Base-by-base conservation (phyloP, 2,888 invertebrate species). In the Lathronympha strigana region DNA sequence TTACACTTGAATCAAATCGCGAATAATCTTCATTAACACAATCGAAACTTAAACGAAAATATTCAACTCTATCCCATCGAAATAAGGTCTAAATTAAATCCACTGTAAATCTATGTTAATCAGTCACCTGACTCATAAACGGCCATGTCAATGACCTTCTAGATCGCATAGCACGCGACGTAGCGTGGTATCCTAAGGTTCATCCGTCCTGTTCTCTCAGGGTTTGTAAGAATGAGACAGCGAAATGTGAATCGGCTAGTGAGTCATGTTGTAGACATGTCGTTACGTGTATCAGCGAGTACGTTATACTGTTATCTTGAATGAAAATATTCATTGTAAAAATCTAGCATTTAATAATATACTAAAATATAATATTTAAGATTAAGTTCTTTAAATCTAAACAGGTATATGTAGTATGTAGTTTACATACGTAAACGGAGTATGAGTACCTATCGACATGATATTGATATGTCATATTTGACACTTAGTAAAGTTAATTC, bases 101-200 rank as follows among this genome's bases (percentile, higher is more conserved):
- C 23, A 38, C 15, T 3, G 6, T n/a, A 4, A 17, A 23, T 15
- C n/a, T 2, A 45, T 38, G 17, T 28, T 51, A 43, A 60, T 31
- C 51, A 47, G 36, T n/a, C 28, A 47, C 9, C 47, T 66, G 60
- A 66, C 23, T 66, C 64, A 53, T 43, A 17, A 43, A 28, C 43
- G 49, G 49, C 60, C 47, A 28, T 66, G 66, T 66, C 66, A 66
- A 31, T 66, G 60, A 66, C 38, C 64, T 49, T 38, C 28, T 36
- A 47, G 60, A 38, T 60, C 54, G 58, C 51, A 38, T 60, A 47
- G 58, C 51, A 49, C 63, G 63, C 54, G 25, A 51, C 45, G 28
- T 1, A 23, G 21, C 25, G 15, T 13, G 25, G 21, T 25, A 11
- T 43, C 11, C 43, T 11, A 11, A 23, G 8, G 45, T 15, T 36